Conservation (phyloP, 2,113 vertebrate genomes). For the Hippolais icterina region DNA sequence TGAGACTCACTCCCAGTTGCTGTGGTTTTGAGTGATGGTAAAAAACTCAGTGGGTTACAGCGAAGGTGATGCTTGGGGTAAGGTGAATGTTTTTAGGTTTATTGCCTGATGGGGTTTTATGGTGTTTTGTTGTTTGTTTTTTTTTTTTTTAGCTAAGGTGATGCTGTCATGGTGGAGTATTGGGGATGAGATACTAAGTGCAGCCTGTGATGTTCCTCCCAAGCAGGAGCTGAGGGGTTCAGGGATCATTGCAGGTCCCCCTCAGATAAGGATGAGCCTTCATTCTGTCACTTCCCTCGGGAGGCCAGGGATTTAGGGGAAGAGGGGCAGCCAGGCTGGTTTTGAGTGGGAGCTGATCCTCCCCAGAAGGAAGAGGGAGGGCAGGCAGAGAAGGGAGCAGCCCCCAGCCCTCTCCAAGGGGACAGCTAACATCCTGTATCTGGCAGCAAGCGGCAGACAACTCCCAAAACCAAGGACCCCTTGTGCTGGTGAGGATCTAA, state of each 20-base stretch:
- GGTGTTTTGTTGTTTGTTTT: background rate
- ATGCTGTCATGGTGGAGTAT: background rate
- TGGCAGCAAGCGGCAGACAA: fast-evolving
- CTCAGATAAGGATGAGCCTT: background rate
- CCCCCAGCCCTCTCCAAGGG: background rate
- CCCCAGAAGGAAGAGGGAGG: background rate
- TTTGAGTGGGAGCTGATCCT: background rate
- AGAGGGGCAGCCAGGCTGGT: background rate
- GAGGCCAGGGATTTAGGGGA: background rate
- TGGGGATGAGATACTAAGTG: background rate
- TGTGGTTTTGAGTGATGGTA: background rate
- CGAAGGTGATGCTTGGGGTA: background rate
- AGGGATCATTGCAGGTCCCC: background rate
- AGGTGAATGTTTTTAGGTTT: background rate
- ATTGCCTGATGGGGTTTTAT: background rate
- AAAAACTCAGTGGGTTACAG: background rate
- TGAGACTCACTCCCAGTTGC: background rate
- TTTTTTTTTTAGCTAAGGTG: background rate
- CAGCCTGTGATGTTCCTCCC: background rate
- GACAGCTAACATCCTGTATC: background rate
- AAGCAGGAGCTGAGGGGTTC: no score
- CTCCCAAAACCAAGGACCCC: background rate
- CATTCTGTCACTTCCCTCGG: fast-evolving
- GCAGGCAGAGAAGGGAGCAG: background rate
- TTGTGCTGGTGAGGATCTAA: background rate